Percentiles rank a stretch among this genome's conserved stretches.
Evolutionary conservation across 2,113 vertebrate genomes (phyloP).

Genomic region (Mixornis gularis): DNA sequence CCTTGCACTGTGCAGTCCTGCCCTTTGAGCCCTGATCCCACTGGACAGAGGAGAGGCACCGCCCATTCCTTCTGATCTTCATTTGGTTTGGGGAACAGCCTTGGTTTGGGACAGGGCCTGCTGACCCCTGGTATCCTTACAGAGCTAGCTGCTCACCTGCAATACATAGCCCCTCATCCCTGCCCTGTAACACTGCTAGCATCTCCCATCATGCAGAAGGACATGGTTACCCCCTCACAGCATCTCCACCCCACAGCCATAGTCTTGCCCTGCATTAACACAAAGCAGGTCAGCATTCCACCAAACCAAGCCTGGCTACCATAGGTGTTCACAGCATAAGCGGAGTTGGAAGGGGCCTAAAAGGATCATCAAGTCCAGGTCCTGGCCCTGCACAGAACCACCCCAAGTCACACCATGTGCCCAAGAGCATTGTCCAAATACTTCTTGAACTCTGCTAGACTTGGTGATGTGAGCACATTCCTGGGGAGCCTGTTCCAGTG

Average conservation of each 20-base stretch:
- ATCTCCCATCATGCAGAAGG: neutral
- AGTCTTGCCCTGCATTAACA: neutral
- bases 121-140: neutral
- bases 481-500: neutral
- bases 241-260: neutral
- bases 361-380: neutral
- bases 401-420: neutral
- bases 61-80: accelerated
- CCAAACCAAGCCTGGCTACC: neutral
- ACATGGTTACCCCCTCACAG: accelerated
- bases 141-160: neutral
- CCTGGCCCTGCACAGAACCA: neutral
- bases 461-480: accelerated
- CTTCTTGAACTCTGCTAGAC: neutral
- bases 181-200: neutral
- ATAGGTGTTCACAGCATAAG: neutral
- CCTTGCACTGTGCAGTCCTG: neutral
- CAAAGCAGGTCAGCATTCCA: neutral
- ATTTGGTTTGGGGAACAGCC: neutral
- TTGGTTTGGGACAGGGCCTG: neutral
- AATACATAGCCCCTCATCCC: neutral
- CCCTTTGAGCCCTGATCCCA: neutral
- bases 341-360: neutral
- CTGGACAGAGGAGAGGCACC: neutral
- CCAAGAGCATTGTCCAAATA: neutral